Evolutionary conservation across 2,888 invertebrate genomes (phyloP), one percentile per base, ranked within the genome.

Genomic region (Lutraria lutraria): DNA sequence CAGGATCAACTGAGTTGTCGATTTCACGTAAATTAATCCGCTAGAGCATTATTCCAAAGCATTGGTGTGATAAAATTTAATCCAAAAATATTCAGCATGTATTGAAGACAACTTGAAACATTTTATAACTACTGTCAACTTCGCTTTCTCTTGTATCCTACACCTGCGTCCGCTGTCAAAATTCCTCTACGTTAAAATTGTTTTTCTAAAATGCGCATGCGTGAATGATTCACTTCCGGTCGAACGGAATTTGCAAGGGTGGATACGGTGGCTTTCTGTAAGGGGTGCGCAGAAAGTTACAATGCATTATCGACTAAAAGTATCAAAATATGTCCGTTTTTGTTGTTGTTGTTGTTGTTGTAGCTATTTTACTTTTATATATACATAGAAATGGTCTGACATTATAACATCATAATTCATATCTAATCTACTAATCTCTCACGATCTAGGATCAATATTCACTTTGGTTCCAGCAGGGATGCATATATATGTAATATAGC

Each of bases 101-200:
- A 72, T 52, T 56, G 16, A 25, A 43, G 19, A 52, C 16, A 52
- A 72, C 19, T 52, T 53, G 21, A 72, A 52, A 25, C 72, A 83
- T 25, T 19, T 43, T 15, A 29, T 8, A 0, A 43, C 29, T 0
- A 83, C n/a, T 68, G 25, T 54, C 53, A 63, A 72, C 68, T 43
- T 68, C 52, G 3, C n/a, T 52, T 52, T 53, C 8, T 16, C 13
- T 54, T 21, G 52, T 54, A n/a, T n/a, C 25, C 29, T 43, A 16
- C 72, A 84, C 72, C 84, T 84, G 72, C 76, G 34, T 31, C 31
- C 52, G 53, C 83, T 83, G 83, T 83, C 83, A 83, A 63, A 82
- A 63, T 76, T 76, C 76, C 76, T 76, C 31, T 31, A 76, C 76
- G 76, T 76, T 25, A 76, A 76, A 31, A 63, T 31, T 34, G 83